These are phyloP conservation scores for Enteromius trimaculatus DNA, from an alignment of 2,797 vertebrate genomes.

Conservation along the genomic window DNA sequence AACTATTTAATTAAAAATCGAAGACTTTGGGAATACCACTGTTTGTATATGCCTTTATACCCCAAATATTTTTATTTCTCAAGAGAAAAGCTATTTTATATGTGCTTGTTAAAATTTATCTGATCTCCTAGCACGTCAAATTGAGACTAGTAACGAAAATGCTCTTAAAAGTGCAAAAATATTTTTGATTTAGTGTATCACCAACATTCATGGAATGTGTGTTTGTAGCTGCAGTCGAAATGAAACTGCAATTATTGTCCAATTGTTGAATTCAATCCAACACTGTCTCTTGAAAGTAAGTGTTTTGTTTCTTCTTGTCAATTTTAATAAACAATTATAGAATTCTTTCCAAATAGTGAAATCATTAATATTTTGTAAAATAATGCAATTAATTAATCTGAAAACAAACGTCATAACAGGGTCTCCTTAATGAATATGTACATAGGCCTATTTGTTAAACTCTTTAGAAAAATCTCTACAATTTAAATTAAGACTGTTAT, in stretches of 20 bases:
- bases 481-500: neutral
- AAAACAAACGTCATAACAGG: neutral
- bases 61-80: constrained; percentile 39
- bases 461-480: neutral
- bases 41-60: constrained; percentile 50
- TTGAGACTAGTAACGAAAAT: constrained; percentile 15
- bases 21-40: constrained; percentile 67
- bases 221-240: constrained; percentile 33
- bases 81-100: constrained; percentile 26
- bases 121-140: constrained; percentile 9
- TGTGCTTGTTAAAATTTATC: constrained; percentile 12
- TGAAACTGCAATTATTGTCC: constrained; percentile 37
- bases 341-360: constrained; percentile 53
- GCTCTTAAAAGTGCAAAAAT: constrained; percentile 23
- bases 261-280: constrained; percentile 47
- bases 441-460: neutral
- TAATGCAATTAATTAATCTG: constrained; percentile 33
- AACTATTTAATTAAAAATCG: constrained; percentile 5
- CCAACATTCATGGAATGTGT: constrained; percentile 31
- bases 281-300: constrained; percentile 55
- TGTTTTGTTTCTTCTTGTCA: constrained; percentile 48
- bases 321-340: constrained; percentile 56
- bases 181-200: constrained; percentile 20
- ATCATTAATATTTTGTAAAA: constrained; percentile 41
- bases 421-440: neutral